Evolutionary conservation across 1,140 invertebrate genomes (phyloP), one percentile per base, ranked within the genome.

Genomic region (Alviniconcha marisindica): DNA sequence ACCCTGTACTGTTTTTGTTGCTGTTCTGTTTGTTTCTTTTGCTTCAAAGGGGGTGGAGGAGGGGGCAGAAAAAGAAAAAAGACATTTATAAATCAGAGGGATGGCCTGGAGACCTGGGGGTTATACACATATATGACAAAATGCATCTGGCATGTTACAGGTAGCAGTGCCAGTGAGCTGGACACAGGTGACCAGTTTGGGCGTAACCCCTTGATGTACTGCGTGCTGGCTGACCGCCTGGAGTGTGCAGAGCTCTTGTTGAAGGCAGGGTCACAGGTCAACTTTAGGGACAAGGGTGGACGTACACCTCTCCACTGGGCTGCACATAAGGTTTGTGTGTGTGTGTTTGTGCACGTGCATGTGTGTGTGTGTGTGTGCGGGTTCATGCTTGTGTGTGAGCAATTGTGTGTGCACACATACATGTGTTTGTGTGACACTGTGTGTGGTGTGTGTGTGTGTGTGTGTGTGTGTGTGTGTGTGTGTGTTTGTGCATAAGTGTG

Each of bases 261-360:
- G 1, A 92, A 92, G 84, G 90, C 91, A 31, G 91, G 91, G 15
- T 88, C 89, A 74, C 87, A 91, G 66, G 89, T 93, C 48, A 92
- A 93, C 83, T 89, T 92, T 78, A 87, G 86, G 81, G 93, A 94
- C 76, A 91, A 90, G 79, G 89, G 90, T 14, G 92, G 93, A 2
- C 87, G 92, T 24, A 93, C 93, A 40, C 91, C 92, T 12, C 86
- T 94, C 12, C 93, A 94, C 84, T 93, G 92, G 90, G 92, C 93
- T 51, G 89, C 92, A 24, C 92, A 92, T 80, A 93, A 93, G 88
- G 93, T 93, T 89, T 86, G 38, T 4, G 21, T 74, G n/a, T 10
- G 12, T 33, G 31, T 28, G 21, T 5, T 69, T 24, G n/a, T n/a
- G n/a, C n/a, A n/a, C 24, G 28, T 60, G 56, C 28, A n/a, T 60